Evolutionary conservation across 2,797 vertebrate species (phyloP), one percentile per base, ranked within the genome.

Genomic region (Falco novaeseelandiae): DNA sequence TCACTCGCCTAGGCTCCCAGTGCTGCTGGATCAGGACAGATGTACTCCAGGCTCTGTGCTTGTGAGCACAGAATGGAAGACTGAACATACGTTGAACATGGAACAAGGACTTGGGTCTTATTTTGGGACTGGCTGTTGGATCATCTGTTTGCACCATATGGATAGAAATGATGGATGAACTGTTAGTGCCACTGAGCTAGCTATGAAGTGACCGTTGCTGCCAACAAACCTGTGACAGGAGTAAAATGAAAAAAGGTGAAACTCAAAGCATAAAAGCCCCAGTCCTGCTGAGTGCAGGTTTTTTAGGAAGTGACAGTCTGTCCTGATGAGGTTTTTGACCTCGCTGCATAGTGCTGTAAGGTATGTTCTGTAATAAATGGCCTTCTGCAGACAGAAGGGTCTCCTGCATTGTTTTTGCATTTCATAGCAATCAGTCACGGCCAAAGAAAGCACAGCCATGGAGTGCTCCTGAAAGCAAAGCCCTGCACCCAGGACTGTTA

Each of bases 41-140:
- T 18, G 3, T 0, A 2, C 36, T 66, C n/a, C 3, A 10, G 46
- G 21, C 58, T 82, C 36, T 25, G 17, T 1, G 2, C 19, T 48
- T 69, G 23, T 48, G 44, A 59, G 3, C 7, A 13, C 22, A 63
- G 63, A 74, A 34, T 8, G 55, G 42, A 57, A 61, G 63, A 88
- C 0, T 61, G 48, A 82, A 54, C 30, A 8, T 19, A 8, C 3
- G 22, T 19, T 55, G 54, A 63, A n/a, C 18, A 14, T 10, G 25
- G 30, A 30, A 36, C 20, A 55, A 76, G 25, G 38, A 48, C 44
- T 46, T 26, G 36, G 55, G 14, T 70, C 14, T 0, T 66, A n/a
- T 62, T 91, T 52, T 93, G 42, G 34, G 44, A 20, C 13, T 9
- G 19, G 21, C 4, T 91, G 90, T 88, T 66, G 81, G 52, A 49